These are phyloP conservation scores for Agrochola circellaris DNA, from an alignment of 2,888 invertebrate genomes.

Conservation along the genomic window DNA sequence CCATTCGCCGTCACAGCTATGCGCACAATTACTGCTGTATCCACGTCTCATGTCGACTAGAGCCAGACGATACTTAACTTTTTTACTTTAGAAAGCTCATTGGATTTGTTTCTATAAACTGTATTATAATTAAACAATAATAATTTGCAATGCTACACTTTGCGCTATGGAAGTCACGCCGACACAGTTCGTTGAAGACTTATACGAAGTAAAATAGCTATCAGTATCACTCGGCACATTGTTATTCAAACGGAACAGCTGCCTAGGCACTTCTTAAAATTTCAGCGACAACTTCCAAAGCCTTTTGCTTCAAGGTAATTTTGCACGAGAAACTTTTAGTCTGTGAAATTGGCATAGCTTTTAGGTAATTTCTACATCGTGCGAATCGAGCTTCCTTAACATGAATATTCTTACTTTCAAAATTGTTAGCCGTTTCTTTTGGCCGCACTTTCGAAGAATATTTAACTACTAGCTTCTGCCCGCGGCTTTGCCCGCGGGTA, in stretches of 20 bases:
- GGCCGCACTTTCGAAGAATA: neutral
- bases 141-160: neutral
- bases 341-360: conserved; percentile 9
- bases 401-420: neutral
- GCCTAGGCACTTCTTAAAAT: conserved; percentile 22
- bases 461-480: neutral
- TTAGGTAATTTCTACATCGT: conserved; percentile 6
- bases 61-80: neutral
- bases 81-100: neutral
- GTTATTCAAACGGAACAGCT: conserved; percentile 13
- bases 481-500: no score
- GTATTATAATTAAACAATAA: neutral
- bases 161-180: neutral
- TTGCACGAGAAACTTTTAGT: conserved; percentile 15
- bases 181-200: neutral
- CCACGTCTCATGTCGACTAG: no score
- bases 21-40: no score
- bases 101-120: neutral
- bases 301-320: conserved; percentile 29
- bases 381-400: neutral
- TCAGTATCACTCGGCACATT: conserved; percentile 12
- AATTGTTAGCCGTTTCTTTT: neutral
- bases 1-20: no score
- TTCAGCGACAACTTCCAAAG: conserved; percentile 30
- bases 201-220: neutral